phyloP scores from a whole-genome alignment of 2,888 invertebrate genomes.

The Aleiodes leptofemur region DNA sequence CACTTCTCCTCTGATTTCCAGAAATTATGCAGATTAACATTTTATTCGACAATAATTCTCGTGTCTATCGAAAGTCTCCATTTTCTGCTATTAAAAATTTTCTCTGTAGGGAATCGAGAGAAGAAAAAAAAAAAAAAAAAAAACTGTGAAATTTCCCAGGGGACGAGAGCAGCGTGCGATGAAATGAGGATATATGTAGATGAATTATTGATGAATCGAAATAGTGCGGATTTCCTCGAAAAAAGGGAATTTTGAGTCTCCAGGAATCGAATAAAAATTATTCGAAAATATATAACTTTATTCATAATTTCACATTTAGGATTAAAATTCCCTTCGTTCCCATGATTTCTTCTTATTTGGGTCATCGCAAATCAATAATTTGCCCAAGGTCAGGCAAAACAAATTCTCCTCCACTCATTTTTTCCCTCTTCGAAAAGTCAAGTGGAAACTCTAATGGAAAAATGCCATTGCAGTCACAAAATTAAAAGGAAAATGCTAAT shows the following conservation, averaged over 20 bases:
- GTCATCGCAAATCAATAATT: constrained; percentile 14
- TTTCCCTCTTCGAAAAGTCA: not conserved
- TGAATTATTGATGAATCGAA: constrained; percentile 26
- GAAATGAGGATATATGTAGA: constrained; percentile 21
- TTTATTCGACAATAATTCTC: not conserved
- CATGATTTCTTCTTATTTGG: constrained; percentile 16
- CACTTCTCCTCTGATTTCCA: no score
- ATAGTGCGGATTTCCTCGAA: not conserved
- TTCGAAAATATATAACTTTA: no score
- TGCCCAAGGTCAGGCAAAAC: constrained; percentile 8
- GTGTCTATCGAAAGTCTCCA: not conserved
- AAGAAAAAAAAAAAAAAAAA: not conserved
- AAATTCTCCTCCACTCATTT: not conserved
- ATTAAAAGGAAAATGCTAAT: no score
- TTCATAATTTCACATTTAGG: not conserved
- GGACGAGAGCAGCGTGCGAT: not conserved
- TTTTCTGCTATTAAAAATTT: constrained; percentile 12
- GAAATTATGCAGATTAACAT: not conserved
- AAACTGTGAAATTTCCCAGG: constrained; percentile 23
- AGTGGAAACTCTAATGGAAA: no score
- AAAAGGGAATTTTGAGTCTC: no score
- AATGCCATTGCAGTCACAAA: no score
- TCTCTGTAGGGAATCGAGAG: no score
- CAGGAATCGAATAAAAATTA: not conserved
- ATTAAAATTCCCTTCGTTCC: not conserved